Percentiles rank a stretch among this genome's conserved stretches.
Conservation (phyloP, 2,888 invertebrate genomes). For the Cryptus viduatorius region DNA sequence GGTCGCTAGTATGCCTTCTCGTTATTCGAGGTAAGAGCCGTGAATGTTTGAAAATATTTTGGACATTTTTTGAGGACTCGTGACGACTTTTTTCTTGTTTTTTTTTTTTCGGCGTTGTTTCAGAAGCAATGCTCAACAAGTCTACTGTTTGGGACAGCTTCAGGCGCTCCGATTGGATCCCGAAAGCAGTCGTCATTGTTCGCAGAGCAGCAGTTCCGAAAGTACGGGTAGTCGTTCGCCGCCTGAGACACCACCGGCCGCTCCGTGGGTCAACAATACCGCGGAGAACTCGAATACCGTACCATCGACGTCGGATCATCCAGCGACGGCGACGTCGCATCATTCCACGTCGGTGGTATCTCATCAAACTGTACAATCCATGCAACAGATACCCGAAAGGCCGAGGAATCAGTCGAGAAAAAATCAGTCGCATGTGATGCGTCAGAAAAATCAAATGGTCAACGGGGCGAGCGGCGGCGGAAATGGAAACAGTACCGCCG, state of each 20-base stretch:
- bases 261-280: slow-evolving; percentile 80
- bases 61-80: neutral
- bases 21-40: slow-evolving; percentile 80
- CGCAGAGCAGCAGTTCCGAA: slow-evolving; percentile 86
- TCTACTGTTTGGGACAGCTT: slow-evolving; percentile 85
- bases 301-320: slow-evolving; percentile 63
- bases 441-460: slow-evolving; percentile 82
- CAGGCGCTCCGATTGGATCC: slow-evolving; percentile 86
- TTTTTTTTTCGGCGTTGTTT: neutral
- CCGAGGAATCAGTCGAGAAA: slow-evolving; percentile 77
- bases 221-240: slow-evolving; percentile 87
- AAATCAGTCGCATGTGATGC: slow-evolving; percentile 80
- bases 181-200: slow-evolving; percentile 85
- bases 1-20: slow-evolving; percentile 80
- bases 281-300: slow-evolving; percentile 74
- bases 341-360: slow-evolving; percentile 73
- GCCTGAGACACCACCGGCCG: slow-evolving; percentile 87
- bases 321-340: slow-evolving; percentile 79
- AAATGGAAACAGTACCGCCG: slow-evolving; percentile 55
- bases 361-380: slow-evolving; percentile 83
- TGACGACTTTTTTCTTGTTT: no score
- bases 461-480: slow-evolving; percentile 78
- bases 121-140: slow-evolving; percentile 81
- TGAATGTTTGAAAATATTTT: neutral
- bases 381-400: slow-evolving; percentile 73